Conservation (phyloP, 2,797 vertebrate genomes). For the Notolepis coatsorum region DNA sequence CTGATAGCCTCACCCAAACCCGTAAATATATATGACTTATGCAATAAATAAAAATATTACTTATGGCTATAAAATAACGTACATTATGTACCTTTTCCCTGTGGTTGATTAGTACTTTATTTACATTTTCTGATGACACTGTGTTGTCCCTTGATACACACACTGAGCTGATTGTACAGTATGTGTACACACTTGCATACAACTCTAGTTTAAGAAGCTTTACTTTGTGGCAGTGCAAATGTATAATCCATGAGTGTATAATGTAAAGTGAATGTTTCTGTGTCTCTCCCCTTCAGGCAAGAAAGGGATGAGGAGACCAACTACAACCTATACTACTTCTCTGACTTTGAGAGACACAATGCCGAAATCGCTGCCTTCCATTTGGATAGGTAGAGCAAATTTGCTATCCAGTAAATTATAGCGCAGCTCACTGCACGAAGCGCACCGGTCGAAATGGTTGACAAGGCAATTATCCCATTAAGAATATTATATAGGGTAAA, state of each 20-base stretch:
- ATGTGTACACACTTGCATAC: not conserved
- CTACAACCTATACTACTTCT: constrained; percentile 89
- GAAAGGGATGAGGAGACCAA: constrained; percentile 85
- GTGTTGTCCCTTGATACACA: not conserved
- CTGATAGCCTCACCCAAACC: too few relatives aligned
- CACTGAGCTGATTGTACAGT: not conserved
- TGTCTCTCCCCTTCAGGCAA: constrained; percentile 71
- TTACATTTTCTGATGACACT: too few relatives aligned
- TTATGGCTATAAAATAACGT: too few relatives aligned
- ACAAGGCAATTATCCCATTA: not conserved
- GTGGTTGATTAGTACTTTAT: too few relatives aligned
- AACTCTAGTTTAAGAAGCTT: not conserved
- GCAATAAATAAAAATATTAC: too few relatives aligned
- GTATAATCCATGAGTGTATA: not conserved
- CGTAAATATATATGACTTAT: too few relatives aligned
- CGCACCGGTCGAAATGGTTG: not conserved
- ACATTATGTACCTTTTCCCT: too few relatives aligned
- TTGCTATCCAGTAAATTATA: not conserved
- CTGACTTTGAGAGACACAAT: constrained; percentile 89
- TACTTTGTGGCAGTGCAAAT: not conserved
- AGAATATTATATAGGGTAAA: constrained; percentile 17
- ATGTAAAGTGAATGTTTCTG: not conserved
- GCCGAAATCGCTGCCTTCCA: constrained; percentile 89
- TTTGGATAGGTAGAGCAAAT: constrained; percentile 81
- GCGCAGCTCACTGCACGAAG: not conserved